Percentiles rank a stretch among this genome's conserved stretches.
Conservation (phyloP, 2,888 invertebrate species). For the Chrysodeixis includens region DNA sequence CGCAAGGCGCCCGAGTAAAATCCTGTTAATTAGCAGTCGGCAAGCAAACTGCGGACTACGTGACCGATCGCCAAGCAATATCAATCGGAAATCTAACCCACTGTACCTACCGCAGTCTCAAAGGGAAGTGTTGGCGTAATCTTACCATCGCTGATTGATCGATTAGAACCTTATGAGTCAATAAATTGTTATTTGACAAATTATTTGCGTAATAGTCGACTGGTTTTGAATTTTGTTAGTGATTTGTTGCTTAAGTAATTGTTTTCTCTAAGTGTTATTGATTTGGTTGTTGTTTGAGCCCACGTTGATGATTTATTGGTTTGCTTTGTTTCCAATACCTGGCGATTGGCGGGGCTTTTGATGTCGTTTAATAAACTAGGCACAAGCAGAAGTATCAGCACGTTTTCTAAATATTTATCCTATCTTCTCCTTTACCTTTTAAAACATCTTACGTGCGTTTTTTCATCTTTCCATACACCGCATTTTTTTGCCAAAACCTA, state of each 20-base stretch:
- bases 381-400: background rate
- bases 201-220: constrained; percentile 44
- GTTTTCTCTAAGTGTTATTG: constrained; percentile 6
- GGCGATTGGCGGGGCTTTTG: background rate
- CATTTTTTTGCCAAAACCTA: too few relatives aligned
- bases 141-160: constrained; percentile 49
- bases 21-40: constrained; percentile 76
- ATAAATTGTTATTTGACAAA: constrained; percentile 54
- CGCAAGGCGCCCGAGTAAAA: constrained; percentile 76
- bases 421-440: too few relatives aligned
- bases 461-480: too few relatives aligned
- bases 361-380: constrained; percentile 5
- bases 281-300: constrained; percentile 22
- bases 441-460: too few relatives aligned
- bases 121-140: constrained; percentile 58
- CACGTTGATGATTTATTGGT: constrained; percentile 30
- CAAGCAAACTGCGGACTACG: constrained; percentile 66
- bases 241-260: constrained; percentile 38
- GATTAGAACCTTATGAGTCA: constrained; percentile 48
- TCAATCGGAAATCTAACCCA: constrained; percentile 75
- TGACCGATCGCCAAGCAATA: constrained; percentile 84
- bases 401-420: background rate
- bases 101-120: constrained; percentile 82
- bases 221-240: constrained; percentile 40
- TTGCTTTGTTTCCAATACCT: constrained; percentile 12